phyloP scores from a whole-genome alignment of 2,888 invertebrate species.

The Parasteatoda lunata region DNA sequence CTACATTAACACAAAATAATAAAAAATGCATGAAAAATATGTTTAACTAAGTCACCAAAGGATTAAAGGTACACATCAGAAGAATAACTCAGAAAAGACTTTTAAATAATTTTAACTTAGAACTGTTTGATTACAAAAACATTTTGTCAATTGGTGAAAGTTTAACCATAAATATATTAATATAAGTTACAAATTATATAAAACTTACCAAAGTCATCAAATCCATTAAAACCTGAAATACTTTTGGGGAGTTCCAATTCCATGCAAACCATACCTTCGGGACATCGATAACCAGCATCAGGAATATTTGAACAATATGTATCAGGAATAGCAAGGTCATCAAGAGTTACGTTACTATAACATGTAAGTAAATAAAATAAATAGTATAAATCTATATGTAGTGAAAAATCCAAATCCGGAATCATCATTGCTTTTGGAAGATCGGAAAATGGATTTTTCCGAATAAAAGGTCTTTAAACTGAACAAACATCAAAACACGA shows the following conservation, averaged over 20 bases:
- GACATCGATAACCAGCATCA: constrained; percentile 96
- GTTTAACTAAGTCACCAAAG: too few species aligned
- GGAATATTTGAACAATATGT: constrained; percentile 96
- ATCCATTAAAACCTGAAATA: constrained; percentile 98
- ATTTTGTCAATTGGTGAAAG: too few species aligned
- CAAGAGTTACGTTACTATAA: constrained; percentile 87
- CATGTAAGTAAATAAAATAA: neutral
- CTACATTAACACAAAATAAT: too few species aligned
- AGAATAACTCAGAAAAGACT: too few species aligned
- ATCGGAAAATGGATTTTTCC: neutral
- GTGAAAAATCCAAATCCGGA: neutral
- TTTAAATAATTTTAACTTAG: too few species aligned
- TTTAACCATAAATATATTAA: too few species aligned
- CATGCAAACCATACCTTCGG: constrained; percentile 95
- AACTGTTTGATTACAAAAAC: too few species aligned
- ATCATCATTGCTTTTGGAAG: neutral
- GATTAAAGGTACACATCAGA: too few species aligned
- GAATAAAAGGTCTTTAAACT: neutral
- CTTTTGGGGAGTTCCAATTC: constrained; percentile 92
- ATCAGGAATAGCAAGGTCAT: constrained; percentile 97
- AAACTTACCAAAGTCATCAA: constrained; percentile 92
- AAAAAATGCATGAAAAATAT: too few species aligned
- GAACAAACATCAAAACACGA: neutral
- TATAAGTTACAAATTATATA: neutral
- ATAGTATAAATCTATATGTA: neutral